Evolutionary conservation across 1,140 invertebrate species (phyloP).

Genomic region (Drosophila murphyi): DNA sequence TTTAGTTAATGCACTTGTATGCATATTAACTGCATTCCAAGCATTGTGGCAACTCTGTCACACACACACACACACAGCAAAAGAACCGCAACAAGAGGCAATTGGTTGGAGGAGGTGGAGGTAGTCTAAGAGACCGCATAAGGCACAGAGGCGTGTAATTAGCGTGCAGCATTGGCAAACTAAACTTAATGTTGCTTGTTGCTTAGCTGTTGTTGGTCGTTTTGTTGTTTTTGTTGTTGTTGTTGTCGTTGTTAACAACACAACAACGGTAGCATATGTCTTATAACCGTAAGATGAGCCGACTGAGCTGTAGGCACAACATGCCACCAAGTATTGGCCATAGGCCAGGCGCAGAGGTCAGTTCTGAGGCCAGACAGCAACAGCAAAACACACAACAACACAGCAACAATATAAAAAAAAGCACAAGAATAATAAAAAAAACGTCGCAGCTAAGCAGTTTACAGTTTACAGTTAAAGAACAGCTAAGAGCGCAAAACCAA

Average conservation of each 20-base stretch:
- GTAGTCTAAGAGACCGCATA: constrained; percentile 58
- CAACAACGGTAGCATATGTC: constrained; percentile 36
- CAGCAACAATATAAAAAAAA: constrained; percentile 14
- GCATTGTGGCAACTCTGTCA: constrained; percentile 29
- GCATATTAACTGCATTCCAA: constrained; percentile 80
- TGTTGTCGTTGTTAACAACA: constrained; percentile 4
- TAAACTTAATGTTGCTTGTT: constrained; percentile 44
- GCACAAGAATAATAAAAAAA: constrained; percentile 29
- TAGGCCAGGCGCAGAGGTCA: constrained; percentile 66
- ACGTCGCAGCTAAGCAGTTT: constrained; percentile 57
- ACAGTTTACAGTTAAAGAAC: constrained; percentile 65
- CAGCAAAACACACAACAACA: background rate
- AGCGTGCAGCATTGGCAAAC: constrained; percentile 76
- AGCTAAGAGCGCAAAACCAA: constrained; percentile 35
- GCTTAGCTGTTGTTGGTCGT: background rate
- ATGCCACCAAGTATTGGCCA: constrained; percentile 56
- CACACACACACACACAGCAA: constrained; percentile 2
- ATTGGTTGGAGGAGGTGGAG: background rate
- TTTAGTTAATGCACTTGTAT: constrained; percentile 30
- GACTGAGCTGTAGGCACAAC: constrained; percentile 25
- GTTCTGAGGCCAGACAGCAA: constrained; percentile 61
- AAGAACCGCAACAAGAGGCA: constrained; percentile 64
- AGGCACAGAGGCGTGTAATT: constrained; percentile 79
- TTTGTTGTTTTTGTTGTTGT: background rate
- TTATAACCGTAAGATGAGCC: constrained; percentile 48